Conservation (phyloP, 1,140 invertebrate genomes). For the Orchesella cincta region DNA sequence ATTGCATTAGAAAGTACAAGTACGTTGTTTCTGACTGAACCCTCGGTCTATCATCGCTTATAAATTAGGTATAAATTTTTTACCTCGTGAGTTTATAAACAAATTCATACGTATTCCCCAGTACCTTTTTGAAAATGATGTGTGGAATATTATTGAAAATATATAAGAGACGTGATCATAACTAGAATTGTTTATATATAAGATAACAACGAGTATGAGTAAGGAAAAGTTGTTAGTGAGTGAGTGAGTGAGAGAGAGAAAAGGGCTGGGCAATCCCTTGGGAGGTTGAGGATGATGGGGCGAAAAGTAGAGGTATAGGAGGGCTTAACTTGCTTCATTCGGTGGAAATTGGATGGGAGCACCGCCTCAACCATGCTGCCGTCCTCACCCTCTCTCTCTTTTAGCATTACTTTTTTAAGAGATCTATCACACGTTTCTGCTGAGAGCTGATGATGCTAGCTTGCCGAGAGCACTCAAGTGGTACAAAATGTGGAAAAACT, state of each 20-base stretch:
- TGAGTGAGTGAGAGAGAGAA: slow-evolving; percentile 1
- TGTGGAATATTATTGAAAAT: too few relatives aligned
- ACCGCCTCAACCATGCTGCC: slow-evolving; percentile 22
- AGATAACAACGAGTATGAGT: background rate
- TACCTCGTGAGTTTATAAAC: too few relatives aligned
- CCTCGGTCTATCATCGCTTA: background rate
- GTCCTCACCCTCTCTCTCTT: slow-evolving; percentile 14
- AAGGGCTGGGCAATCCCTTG: slow-evolving; percentile 26
- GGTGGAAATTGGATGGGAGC: slow-evolving; percentile 25
- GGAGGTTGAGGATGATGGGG: slow-evolving; percentile 26
- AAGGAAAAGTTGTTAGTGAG: background rate
- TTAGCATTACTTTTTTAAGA: background rate
- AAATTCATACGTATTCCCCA: too few relatives aligned
- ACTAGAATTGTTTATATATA: background rate
- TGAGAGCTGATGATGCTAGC: too few relatives aligned
- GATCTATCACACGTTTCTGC: background rate
- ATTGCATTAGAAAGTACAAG: background rate
- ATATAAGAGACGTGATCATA: too few relatives aligned
- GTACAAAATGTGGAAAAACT: too few relatives aligned
- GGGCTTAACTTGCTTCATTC: slow-evolving; percentile 25
- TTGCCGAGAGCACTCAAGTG: too few relatives aligned
- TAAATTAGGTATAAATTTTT: too few relatives aligned
- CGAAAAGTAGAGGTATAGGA: slow-evolving; percentile 29
- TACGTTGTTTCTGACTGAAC: background rate
- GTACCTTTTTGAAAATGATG: too few relatives aligned